Evolutionary conservation across 2,888 invertebrate species (phyloP).

Genomic region (Sinohyriopsis cumingii): DNA sequence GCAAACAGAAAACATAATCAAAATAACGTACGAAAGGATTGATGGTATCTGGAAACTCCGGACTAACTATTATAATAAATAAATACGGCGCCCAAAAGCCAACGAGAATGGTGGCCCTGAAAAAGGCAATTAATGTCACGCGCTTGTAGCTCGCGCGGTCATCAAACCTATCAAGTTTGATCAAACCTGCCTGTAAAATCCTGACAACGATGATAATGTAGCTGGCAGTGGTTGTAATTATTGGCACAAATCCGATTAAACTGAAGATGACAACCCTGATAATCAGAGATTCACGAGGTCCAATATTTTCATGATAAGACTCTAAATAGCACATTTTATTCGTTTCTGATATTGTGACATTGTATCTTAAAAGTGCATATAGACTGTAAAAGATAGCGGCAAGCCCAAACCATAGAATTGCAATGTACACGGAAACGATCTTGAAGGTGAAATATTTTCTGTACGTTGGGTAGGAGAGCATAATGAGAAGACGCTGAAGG

Average conservation of each 20-base stretch:
- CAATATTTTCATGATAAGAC: not conserved
- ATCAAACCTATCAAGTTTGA: not conserved
- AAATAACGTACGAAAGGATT: not conserved
- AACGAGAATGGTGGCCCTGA: not conserved
- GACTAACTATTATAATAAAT: not conserved
- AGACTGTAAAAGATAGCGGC: not conserved
- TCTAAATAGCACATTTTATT: not conserved
- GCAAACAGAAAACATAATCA: not conserved
- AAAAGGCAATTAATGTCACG: not conserved
- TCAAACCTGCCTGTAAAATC: not conserved
- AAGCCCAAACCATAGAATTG: not conserved
- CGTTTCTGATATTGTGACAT: not conserved
- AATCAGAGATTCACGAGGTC: not conserved
- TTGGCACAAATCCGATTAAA: not conserved
- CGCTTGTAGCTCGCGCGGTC: not conserved
- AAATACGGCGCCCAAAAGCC: not conserved
- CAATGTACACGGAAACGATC: not conserved
- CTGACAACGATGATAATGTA: not conserved
- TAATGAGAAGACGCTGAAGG: not conserved
- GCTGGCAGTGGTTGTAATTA: not conserved
- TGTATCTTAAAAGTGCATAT: not conserved
- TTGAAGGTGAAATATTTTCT: not conserved
- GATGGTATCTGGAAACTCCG: conserved; percentile 1
- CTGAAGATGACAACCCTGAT: not conserved
- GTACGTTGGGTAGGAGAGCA: not conserved